These are phyloP conservation scores for Callaeas wilsoni DNA, from an alignment of 2,113 vertebrate genomes.

Conservation along the genomic window DNA sequence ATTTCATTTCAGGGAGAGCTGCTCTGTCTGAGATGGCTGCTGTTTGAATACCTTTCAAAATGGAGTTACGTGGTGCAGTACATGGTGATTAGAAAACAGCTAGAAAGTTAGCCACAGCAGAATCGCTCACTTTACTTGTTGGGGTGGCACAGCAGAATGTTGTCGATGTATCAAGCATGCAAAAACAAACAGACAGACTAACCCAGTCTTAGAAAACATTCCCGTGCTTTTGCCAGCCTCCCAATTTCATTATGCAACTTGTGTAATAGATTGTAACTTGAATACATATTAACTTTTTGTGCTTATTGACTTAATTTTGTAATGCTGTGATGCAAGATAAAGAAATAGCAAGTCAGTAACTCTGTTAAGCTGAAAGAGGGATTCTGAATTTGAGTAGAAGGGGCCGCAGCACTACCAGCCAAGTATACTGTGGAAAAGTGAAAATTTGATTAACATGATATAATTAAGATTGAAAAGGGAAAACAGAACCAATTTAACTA, in stretches of 20 bases:
- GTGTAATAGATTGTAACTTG: slow-evolving; percentile 2
- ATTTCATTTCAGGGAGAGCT: background rate
- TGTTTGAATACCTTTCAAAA: background rate
- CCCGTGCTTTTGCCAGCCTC: background rate
- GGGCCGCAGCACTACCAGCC: background rate
- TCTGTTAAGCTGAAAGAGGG: background rate
- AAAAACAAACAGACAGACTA: background rate
- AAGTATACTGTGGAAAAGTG: background rate
- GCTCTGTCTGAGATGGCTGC: background rate
- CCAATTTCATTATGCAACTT: background rate
- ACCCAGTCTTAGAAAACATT: background rate
- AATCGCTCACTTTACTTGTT: background rate
- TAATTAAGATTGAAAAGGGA: background rate
- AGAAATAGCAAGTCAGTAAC: background rate
- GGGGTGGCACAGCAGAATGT: background rate
- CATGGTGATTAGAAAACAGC: background rate
- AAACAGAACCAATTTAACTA: background rate
- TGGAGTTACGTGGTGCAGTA: background rate
- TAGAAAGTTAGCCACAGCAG: background rate
- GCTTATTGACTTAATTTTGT: background rate
- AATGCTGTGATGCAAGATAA: slow-evolving; percentile 13
- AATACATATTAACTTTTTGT: background rate
- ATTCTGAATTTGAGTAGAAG: background rate
- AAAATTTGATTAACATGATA: background rate
- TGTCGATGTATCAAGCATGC: background rate